These are phyloP conservation scores for Epicauta chinensis DNA, from an alignment of 1,140 invertebrate species.

Conservation along the genomic window DNA sequence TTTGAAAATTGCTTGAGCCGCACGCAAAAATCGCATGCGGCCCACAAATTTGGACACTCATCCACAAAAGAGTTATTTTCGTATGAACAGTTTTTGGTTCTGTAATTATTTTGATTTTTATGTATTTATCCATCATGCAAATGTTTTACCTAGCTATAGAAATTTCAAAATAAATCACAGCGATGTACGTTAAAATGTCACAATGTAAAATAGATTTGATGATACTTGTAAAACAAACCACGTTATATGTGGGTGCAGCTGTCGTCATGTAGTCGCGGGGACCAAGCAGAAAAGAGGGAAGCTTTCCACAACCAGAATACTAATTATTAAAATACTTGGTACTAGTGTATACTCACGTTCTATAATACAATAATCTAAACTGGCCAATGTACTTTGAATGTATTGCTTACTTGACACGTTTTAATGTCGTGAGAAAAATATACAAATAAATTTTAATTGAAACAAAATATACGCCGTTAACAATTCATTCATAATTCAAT, in stretches of 20 bases:
- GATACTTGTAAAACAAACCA: conserved; percentile 19
- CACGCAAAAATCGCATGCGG: too few species aligned
- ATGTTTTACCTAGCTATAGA: conserved; percentile 3
- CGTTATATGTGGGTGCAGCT: conserved; percentile 25
- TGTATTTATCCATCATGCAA: neutral
- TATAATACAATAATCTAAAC: conserved; percentile 1
- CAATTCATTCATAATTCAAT: conserved; percentile 12
- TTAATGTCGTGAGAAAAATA: conserved; percentile 24
- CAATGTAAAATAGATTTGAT: conserved; percentile 20
- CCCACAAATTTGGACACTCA: too few species aligned
- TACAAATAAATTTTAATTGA: too few species aligned
- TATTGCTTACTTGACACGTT: conserved; percentile 5
- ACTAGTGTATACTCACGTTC: conserved; percentile 17
- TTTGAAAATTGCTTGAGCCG: too few species aligned
- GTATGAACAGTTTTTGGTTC: too few species aligned
- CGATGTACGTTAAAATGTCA: conserved; percentile 18
- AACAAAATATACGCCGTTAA: too few species aligned
- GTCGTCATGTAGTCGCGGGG: conserved; percentile 18
- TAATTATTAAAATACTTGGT: conserved; percentile 21
- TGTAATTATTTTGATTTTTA: too few species aligned
- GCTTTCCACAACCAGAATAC: conserved; percentile 15
- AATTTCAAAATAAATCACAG: conserved; percentile 19
- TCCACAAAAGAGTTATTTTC: too few species aligned
- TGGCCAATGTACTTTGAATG: conserved; percentile 20
- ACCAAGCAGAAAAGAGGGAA: conserved; percentile 10